Evolutionary conservation across 2,113 vertebrate species (phyloP), one percentile per base, ranked within the genome.

Genomic region (Crotalus viridis): DNA sequence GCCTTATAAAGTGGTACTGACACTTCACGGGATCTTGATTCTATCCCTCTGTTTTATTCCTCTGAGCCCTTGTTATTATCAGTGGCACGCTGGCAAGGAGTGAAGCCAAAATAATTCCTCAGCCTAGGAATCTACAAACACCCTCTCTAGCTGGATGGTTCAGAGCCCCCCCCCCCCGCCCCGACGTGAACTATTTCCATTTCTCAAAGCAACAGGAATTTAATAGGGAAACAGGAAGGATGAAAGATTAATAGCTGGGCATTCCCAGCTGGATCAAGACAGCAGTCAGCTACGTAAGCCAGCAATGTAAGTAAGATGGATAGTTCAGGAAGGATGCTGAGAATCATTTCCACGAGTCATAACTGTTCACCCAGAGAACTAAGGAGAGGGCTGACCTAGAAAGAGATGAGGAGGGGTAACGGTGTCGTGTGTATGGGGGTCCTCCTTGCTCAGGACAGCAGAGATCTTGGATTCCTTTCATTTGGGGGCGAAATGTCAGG

Each of bases 291-390:
- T 33, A 89, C 28, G 51, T 86, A 52, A 94, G 88, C 94, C 90
- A 55, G 87, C 69, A 52, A 61, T 13, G 69, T 91, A 94, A 97
- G 97, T 96, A 85, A 96, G 96, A 93, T 95, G 90, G 96, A 95
- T 92, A 48, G 52, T 52, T 43, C 54, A 24, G 43, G 39, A 85
- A 89, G 54, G 43, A 89, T 28, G 52, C 87, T 19, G 24, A 43
- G 39, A 85, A 39, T 22, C 19, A 39, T 24, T 89, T 28, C 89
- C 85, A 39, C 33, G 43, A 59, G 57, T 89, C 92, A 57, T 26
- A 59, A 56, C 39, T 2, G 24, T 39, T 85, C 10, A 54, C 87
- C 24, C 39, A 46, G 64, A 92, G 88, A 89, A 88, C 46, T 85
- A 85, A 22, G 87, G 88, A 56, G 88, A 57, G 48, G n/a, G 64